Conservation (phyloP, 1,140 invertebrate genomes). For the Sitobion miscanthi region DNA sequence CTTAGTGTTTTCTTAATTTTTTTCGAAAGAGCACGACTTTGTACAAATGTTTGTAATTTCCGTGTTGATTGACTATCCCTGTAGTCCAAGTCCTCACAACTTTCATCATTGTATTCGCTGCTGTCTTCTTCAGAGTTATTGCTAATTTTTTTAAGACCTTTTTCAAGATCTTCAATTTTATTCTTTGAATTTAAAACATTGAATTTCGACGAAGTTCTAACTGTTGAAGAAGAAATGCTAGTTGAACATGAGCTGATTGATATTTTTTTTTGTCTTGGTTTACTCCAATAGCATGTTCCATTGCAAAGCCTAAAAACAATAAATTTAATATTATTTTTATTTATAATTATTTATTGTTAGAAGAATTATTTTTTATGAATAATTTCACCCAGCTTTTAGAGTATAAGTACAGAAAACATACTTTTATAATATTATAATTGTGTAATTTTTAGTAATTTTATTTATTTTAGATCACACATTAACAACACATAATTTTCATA, state of each 20-base stretch:
- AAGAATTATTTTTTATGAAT: background rate
- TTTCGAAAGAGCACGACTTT: background rate
- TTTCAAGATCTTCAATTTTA: background rate
- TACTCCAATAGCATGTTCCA: conserved; percentile 39
- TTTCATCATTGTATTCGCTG: background rate
- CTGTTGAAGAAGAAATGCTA: background rate
- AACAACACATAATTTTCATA: too few species aligned
- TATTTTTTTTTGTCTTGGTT: background rate
- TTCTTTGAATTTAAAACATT: background rate
- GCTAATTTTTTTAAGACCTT: background rate
- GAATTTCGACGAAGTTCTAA: background rate
- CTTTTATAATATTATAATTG: too few species aligned
- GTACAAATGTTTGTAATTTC: background rate
- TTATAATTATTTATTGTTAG: background rate
- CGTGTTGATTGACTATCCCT: background rate
- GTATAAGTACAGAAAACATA: background rate
- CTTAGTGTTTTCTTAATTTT: background rate
- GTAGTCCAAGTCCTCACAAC: conserved; percentile 8
- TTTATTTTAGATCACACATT: too few species aligned
- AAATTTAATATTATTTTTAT: background rate
- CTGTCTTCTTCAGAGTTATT: background rate
- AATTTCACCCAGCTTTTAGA: background rate
- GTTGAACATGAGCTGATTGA: background rate
- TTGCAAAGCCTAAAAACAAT: conserved; percentile 39
- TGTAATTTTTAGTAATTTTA: too few species aligned